A percentile compares a stretch with the other conserved stretches of the same genome.
These are phyloP conservation scores for Lapara coniferarum DNA, from an alignment of 2,888 invertebrate species.

Conservation along the genomic window DNA sequence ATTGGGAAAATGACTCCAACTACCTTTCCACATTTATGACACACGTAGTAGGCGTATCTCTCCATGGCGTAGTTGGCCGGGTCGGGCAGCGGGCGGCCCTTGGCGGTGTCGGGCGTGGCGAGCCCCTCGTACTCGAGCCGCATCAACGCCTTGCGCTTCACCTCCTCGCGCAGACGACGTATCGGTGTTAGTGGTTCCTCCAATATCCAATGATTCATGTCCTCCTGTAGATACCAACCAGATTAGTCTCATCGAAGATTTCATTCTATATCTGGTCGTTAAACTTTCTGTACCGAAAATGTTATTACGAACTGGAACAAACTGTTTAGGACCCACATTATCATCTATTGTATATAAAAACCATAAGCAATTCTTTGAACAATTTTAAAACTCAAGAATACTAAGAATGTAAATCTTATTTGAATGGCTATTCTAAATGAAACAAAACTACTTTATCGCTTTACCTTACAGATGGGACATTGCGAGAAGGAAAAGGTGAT, in stretches of 20 bases:
- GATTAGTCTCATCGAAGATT: background rate
- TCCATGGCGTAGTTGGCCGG: constrained; percentile 97
- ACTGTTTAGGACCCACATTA: no score
- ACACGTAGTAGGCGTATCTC: constrained; percentile 98
- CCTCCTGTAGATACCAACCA: constrained; percentile 76
- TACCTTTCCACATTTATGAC: constrained; percentile 95
- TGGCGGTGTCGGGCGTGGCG: constrained; percentile 86
- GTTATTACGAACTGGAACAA: no score
- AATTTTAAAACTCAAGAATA: no score
- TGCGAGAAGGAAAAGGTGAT: constrained; percentile 98
- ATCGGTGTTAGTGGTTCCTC: constrained; percentile 91
- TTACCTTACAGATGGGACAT: constrained; percentile 98
- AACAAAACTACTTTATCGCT: constrained; percentile 24
- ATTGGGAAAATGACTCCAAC: constrained; percentile 8
- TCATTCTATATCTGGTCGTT: no score
- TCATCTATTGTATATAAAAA: no score
- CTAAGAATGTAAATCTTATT: background rate
- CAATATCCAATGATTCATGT: constrained; percentile 93
- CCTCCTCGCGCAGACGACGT: constrained; percentile 92
- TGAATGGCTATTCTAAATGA: background rate
- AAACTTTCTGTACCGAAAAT: no score
- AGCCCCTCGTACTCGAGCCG: constrained; percentile 97
- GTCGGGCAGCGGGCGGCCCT: constrained; percentile 89
- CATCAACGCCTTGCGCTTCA: constrained; percentile 96
- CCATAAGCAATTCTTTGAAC: no score